Evolutionary conservation across 2,888 invertebrate species (phyloP), one percentile per base, ranked within the genome.

Genomic region (Drosophila koepferae): DNA sequence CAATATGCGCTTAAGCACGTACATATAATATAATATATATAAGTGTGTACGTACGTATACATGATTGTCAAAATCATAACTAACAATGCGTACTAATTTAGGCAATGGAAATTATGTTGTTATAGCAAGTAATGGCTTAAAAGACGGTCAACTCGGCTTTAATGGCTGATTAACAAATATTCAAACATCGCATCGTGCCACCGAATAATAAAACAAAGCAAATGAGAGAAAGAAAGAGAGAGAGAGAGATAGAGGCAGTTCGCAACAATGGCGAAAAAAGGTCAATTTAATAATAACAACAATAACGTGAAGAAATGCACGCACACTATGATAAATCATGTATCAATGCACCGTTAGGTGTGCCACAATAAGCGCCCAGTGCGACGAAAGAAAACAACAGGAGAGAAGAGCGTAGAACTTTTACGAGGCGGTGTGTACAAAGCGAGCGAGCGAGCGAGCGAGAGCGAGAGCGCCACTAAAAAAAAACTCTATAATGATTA

Each of bases 261-360:
- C 23, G 38, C 41, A 65, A 80, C 72, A 82, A 70, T 67, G 63
- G 72, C 69, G 49, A 84, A 87, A 83, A 86, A 86, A 88, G 91
- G 90, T 86, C 91, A 90, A 85, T 77, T 90, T 89, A 74, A 87
- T 89, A 89, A 87, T 76, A 74, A 63, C 55, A 83, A 72, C 63
- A 73, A 64, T 46, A 82, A 72, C 61, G 72, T 59, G 23, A 58
- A 63, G 41, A 62, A n/a, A 70, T 34, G 63, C 38, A 49, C n/a
- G 49, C 49, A 64, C 10, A 49, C 49, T 23, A 36, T 43, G 23
- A 72, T 55, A 59, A 61, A 55, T 65, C 40, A 31, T 49, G 60
- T 62, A 80, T 74, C 67, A 71, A 84, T 79, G 82, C 78, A 91
- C 89, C 90, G 89, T 91, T 91, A 89, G 55, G 59, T 79, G 80